Percentiles rank a stretch among this genome's conserved stretches.
Conservation (phyloP, 2,113 vertebrate genomes). For the Illadopsis cleaveri region DNA sequence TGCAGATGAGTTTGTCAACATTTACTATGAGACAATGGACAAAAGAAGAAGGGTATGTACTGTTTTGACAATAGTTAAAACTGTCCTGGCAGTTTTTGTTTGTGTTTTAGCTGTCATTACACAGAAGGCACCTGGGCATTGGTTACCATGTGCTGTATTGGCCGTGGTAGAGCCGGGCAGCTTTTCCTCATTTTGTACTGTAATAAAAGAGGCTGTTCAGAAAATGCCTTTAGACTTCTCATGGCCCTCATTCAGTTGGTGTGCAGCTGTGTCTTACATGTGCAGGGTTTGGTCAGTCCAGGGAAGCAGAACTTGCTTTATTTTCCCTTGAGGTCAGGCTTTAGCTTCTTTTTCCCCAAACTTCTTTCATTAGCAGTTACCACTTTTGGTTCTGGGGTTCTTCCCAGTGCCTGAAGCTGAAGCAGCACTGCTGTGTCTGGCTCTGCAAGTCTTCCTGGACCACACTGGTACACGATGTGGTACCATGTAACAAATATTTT, state of each 20-base stretch:
- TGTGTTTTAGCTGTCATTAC: background rate
- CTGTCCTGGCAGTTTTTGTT: background rate
- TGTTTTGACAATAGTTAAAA: background rate
- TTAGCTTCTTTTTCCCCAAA: background rate
- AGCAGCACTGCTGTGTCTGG: background rate
- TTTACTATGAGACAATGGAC: slow-evolving; percentile 98
- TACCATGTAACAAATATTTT: background rate
- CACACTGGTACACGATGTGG: background rate
- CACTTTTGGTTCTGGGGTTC: background rate
- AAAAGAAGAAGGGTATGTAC: slow-evolving; percentile 89
- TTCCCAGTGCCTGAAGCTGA: background rate
- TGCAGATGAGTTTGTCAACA: slow-evolving; percentile 94
- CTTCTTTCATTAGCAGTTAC: background rate
- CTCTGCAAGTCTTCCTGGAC: background rate
- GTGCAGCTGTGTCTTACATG: background rate
- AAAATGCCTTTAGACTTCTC: too few species aligned
- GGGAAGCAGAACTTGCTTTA: background rate
- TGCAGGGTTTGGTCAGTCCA: background rate
- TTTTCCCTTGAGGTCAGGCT: background rate
- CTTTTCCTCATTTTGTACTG: background rate
- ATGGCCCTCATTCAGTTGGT: background rate
- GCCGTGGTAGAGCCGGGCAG: background rate
- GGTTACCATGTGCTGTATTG: accelerated
- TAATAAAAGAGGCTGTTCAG: background rate
- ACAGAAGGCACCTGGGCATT: background rate